These are phyloP conservation scores for Ophonus ardosiacus DNA, from an alignment of 2,888 invertebrate genomes.

Conservation along the genomic window DNA sequence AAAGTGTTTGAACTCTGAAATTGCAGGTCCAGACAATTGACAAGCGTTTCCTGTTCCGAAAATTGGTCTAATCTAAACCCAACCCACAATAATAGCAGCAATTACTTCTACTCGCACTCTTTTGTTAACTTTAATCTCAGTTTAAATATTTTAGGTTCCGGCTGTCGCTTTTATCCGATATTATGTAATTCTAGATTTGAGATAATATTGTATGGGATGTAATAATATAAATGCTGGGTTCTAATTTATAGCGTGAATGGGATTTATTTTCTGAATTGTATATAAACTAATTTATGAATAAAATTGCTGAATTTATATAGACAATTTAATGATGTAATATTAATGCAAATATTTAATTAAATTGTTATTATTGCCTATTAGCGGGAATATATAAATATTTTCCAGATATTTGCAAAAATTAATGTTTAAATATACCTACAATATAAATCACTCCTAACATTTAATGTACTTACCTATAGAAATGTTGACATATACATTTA, in stretches of 20 bases:
- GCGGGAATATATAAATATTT: background rate
- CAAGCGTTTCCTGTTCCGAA: conserved; percentile 52
- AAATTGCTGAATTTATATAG: background rate
- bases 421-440: background rate
- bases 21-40: conserved; percentile 48
- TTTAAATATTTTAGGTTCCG: conserved; percentile 16
- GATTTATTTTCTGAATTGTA: background rate
- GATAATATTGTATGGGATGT: conserved; percentile 38
- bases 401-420: background rate
- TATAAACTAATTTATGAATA: too few relatives aligned
- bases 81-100: conserved; percentile 37
- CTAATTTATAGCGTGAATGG: background rate
- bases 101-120: conserved; percentile 27
- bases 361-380: background rate
- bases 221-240: background rate
- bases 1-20: conserved; percentile 56
- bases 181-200: conserved; percentile 28
- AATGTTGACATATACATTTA: too few relatives aligned
- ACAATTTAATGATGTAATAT: background rate
- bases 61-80: conserved; percentile 52
- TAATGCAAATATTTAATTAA: background rate
- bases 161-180: conserved; percentile 18
- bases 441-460: background rate
- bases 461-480: background rate
- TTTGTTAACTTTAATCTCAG: conserved; percentile 51